Conservation (phyloP, 2,888 invertebrate genomes). For the Mesorhabditis sp. region DNA sequence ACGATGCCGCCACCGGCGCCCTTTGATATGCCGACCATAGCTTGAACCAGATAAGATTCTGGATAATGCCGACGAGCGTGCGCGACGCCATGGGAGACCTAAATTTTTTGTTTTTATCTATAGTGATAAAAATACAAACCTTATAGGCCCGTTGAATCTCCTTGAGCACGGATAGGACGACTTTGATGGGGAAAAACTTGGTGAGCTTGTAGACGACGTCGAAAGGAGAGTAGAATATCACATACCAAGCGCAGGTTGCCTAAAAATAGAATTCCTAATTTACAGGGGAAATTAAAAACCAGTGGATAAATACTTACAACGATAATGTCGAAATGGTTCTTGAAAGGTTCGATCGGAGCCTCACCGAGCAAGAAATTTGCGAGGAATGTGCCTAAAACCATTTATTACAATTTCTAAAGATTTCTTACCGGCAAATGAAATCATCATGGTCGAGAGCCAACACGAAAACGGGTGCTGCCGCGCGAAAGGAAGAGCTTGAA, state of each 20-base stretch:
- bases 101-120: background rate
- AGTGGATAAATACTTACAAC: constrained; percentile 59
- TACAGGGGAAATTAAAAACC: background rate
- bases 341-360: constrained; percentile 89
- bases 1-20: constrained; percentile 94
- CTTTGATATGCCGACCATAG: constrained; percentile 80
- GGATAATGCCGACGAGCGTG: constrained; percentile 94
- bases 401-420: background rate
- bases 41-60: constrained; percentile 89
- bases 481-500: constrained; percentile 84
- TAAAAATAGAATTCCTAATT: constrained; percentile 10
- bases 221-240: constrained; percentile 95
- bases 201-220: constrained; percentile 91
- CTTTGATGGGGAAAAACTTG: constrained; percentile 42
- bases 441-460: constrained; percentile 95
- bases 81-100: constrained; percentile 85
- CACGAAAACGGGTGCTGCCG: constrained; percentile 94
- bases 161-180: constrained; percentile 41
- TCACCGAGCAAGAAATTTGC: constrained; percentile 91
- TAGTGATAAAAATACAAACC: constrained; percentile 11
- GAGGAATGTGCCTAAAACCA: constrained; percentile 72
- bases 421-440: constrained; percentile 80
- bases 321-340: constrained; percentile 82
- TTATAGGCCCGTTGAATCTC: constrained; percentile 53
- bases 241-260: constrained; percentile 67